Evolutionary conservation across 2,888 invertebrate genomes (phyloP).

Genomic region (Nephrotoma flavescens): DNA sequence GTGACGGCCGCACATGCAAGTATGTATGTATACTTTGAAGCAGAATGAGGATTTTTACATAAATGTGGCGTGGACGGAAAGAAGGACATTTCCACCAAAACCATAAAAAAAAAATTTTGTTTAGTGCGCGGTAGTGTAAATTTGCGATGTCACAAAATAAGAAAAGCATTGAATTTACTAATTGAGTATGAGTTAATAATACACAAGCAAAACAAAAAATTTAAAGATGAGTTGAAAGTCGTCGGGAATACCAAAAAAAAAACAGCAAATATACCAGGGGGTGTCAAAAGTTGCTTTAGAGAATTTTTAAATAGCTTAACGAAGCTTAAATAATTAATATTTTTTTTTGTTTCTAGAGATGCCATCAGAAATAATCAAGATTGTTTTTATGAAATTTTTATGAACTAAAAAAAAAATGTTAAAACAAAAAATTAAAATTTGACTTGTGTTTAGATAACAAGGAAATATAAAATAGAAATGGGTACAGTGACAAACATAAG

Average conservation of each 20-base stretch:
- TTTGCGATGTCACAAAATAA: not conserved
- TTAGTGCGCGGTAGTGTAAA: not conserved
- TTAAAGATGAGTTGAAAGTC: not conserved
- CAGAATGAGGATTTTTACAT: not conserved
- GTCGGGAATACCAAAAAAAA: not conserved
- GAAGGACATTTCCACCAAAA: not conserved
- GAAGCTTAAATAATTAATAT: slow-evolving; percentile 17
- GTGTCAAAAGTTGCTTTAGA: slow-evolving; percentile 14
- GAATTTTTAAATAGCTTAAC: slow-evolving; percentile 16
- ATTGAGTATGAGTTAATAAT: not conserved
- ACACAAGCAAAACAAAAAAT: not conserved
- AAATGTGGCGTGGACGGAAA: not conserved
- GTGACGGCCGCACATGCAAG: not conserved
- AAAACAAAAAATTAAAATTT: not conserved
- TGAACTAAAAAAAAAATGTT: not conserved
- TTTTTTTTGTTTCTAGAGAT: slow-evolving; percentile 8
- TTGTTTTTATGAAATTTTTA: slow-evolving; percentile 4
- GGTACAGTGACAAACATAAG: not conserved
- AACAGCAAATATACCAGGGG: slow-evolving; percentile 3
- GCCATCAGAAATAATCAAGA: slow-evolving; percentile 8
- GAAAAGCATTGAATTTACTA: not conserved
- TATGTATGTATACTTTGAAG: not conserved
- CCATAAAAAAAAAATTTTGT: not conserved
- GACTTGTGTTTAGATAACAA: not conserved
- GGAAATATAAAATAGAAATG: not conserved